phyloP scores from a whole-genome alignment of 2,113 vertebrate genomes.

The Platichthys flesus region DNA sequence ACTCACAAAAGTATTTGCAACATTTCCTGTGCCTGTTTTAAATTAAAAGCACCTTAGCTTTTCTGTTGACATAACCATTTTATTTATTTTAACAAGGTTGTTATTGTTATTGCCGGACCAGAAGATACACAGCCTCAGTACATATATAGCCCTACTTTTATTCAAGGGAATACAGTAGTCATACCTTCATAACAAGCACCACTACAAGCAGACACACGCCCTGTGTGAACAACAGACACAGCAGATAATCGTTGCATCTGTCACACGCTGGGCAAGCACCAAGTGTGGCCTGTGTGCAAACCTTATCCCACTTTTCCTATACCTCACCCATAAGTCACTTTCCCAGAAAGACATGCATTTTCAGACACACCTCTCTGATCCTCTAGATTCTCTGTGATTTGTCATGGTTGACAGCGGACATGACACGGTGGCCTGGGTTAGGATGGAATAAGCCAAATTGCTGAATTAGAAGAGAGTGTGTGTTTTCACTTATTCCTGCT shows the following conservation, averaged over 20 bases:
- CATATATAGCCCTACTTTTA: no score
- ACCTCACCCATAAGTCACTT: not conserved
- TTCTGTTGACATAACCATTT: no score
- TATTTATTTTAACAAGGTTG: no score
- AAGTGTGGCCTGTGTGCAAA: not conserved
- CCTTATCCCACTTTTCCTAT: not conserved
- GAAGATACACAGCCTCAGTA: no score
- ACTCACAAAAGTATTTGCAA: no score
- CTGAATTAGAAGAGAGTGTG: constrained; percentile 9
- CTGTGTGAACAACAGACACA: not conserved
- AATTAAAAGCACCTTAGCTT: no score
- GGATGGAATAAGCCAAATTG: constrained; percentile 7
- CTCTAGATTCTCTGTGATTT: not conserved
- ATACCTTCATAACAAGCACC: no score
- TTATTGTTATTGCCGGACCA: no score
- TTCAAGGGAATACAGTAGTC: no score
- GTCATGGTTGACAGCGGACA: not conserved
- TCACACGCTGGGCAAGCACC: not conserved
- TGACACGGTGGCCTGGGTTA: constrained; percentile 48
- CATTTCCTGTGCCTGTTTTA: no score
- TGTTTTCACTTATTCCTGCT: constrained; percentile 21
- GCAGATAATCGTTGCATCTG: not conserved
- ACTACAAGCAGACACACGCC: no score
- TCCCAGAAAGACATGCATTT: not conserved
- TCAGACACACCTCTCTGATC: not conserved